A percentile compares a stretch with the other conserved stretches of the same genome.
phyloP scores from a whole-genome alignment of 2,113 vertebrate genomes.

The Raja brachyura region DNA sequence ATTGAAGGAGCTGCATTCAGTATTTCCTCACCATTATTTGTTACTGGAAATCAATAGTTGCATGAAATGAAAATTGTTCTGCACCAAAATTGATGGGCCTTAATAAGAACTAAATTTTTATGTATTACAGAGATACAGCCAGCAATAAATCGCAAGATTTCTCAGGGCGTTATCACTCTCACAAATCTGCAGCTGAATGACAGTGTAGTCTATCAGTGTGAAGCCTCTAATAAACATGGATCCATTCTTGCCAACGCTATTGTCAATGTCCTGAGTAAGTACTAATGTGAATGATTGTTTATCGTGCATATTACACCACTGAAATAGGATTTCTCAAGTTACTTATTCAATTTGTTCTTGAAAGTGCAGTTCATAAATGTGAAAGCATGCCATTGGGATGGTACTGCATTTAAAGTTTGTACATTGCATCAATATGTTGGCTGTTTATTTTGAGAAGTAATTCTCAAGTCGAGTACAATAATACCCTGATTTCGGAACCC shows the following conservation, averaged over 20 bases:
- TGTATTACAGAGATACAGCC: constrained; percentile 22
- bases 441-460: background rate
- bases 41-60: constrained; percentile 19
- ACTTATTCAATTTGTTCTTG: background rate
- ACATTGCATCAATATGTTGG: background rate
- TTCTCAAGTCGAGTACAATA: background rate
- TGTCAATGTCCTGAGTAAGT: constrained; percentile 82
- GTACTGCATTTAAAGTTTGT: background rate
- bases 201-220: constrained; percentile 85
- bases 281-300: background rate
- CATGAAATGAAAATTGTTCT: constrained; percentile 20
- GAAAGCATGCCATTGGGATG: background rate
- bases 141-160: constrained; percentile 50
- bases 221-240: constrained; percentile 79
- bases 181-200: constrained; percentile 68
- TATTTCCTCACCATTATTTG: background rate
- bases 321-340: background rate
- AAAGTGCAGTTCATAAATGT: background rate
- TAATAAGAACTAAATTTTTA: constrained; percentile 26
- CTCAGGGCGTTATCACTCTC: constrained; percentile 63
- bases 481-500: background rate
- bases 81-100: background rate
- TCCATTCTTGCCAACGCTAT: constrained; percentile 79
- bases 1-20: background rate
- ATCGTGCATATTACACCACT: background rate